Conservation (phyloP, 2,888 invertebrate genomes). For the Micoletzkya japonica region DNA sequence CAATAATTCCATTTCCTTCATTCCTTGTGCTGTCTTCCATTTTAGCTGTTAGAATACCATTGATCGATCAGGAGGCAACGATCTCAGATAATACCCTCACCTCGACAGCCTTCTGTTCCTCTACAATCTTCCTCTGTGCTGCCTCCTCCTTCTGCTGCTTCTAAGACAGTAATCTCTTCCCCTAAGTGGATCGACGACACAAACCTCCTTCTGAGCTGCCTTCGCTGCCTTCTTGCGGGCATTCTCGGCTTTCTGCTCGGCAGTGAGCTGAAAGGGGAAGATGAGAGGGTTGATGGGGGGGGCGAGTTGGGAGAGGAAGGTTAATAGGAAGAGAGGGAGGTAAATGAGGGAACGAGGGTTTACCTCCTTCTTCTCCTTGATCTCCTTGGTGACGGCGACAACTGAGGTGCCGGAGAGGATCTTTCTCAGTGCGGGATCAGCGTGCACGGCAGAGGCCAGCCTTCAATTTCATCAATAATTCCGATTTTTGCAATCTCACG, state of each 20-base stretch:
- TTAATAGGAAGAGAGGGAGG: background rate
- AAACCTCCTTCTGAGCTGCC: constrained; percentile 13
- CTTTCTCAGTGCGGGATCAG: constrained; percentile 7
- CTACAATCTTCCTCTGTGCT: constrained; percentile 13
- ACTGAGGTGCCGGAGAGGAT: background rate
- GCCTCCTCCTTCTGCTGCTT: constrained; percentile 26
- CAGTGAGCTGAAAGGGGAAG: constrained; percentile 6
- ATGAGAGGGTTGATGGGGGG: background rate
- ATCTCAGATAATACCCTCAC: background rate
- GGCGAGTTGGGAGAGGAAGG: background rate
- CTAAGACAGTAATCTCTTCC: background rate
- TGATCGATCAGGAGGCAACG: background rate
- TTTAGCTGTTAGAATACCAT: background rate
- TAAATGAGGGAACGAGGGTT: background rate
- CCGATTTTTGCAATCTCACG: too few relatives aligned
- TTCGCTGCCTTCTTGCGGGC: constrained; percentile 37
- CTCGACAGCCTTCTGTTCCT: constrained; percentile 25
- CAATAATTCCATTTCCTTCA: background rate
- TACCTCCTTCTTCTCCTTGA: background rate
- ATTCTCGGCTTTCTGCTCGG: constrained; percentile 7
- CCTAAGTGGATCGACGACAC: background rate
- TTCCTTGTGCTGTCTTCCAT: too few relatives aligned
- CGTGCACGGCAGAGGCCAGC: constrained; percentile 17
- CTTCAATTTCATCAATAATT: too few relatives aligned
- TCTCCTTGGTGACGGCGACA: constrained; percentile 6